Base-by-base conservation (phyloP, 1,140 invertebrate species). In the Drosophila teissieri region DNA sequence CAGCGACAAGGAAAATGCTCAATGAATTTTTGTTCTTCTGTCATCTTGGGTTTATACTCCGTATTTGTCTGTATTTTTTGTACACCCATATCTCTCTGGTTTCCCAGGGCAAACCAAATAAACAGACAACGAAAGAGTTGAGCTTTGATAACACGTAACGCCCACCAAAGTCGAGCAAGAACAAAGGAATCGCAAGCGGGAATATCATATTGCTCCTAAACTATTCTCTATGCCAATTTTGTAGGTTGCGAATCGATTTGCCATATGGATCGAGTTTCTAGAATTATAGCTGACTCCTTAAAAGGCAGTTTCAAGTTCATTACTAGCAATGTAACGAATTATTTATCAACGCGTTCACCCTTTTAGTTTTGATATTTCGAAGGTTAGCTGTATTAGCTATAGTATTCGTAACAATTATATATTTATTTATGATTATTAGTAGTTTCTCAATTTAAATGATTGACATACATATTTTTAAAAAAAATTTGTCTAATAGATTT, bases 21-120 rank as follows among this genome's bases (percentile, higher is more conserved):
- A 82, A 82, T 82, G 79, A 82, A 81, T 73, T 70, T 70, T 77
- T 72, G 48, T 49, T 73, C 52, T 51, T 17, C n/a, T n/a, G n/a
- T n/a, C 48, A 64, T 14, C 44, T 42, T 2, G 19, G 39, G 37
- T 53, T 45, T 49, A 39, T 58, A 49, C 15, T 37, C 17, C 36
- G 22, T 42, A 37, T 19, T 19, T 19, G 6, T 45, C 5, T 31
- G 31, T 31, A 10, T 31, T 37, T 24, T 61, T 37, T 55, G 2
- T 36, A 45, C 17, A n/a, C 44, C 8, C 39, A 7, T 52, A 36
- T 24, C 4, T 64, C 37, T 31, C 15, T 68, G 12, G 61, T 65
- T 70, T 62, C 45, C 64, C 64, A 63, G 45, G 45, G 37, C 58
- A 34, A 44, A 42, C 36, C 27, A 63, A 62, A 40, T 37, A 46